Evolutionary conservation across 1,140 invertebrate species (phyloP).

Genomic region (Solenopsis invicta): DNA sequence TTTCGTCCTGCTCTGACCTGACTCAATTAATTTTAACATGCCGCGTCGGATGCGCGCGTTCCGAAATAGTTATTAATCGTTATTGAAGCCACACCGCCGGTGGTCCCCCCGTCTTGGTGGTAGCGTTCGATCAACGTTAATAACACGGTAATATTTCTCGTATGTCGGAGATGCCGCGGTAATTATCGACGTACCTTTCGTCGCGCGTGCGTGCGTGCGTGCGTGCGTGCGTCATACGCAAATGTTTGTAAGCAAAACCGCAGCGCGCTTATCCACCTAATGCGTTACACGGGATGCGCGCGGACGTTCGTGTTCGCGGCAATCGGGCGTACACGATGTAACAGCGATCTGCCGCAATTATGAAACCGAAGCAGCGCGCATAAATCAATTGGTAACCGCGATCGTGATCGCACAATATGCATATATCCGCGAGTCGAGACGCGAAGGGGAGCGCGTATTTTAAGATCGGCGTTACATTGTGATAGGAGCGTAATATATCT

Average conservation of each 20-base stretch:
- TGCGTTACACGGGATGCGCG: constrained; percentile 6
- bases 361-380: constrained; percentile 8
- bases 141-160: constrained; percentile 51
- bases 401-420: constrained; percentile 20
- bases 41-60: not conserved
- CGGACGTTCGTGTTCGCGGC: constrained; percentile 5
- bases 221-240: not conserved
- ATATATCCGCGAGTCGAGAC: not conserved
- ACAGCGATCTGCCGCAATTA: constrained; percentile 34
- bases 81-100: constrained; percentile 69
- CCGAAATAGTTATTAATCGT: constrained; percentile 69
- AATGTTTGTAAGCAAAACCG: constrained; percentile 24
- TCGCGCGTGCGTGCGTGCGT: not conserved
- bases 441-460: constrained; percentile 1
- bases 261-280: constrained; percentile 14
- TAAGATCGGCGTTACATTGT: constrained; percentile 32
- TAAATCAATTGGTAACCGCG: constrained; percentile 39
- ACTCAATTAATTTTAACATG: constrained; percentile 50
- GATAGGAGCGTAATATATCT: constrained; percentile 25
- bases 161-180: constrained; percentile 21
- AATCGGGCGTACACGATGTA: constrained; percentile 35
- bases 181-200: constrained; percentile 46
- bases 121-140: constrained; percentile 49
- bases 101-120: constrained; percentile 58
- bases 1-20: constrained; percentile 25